A percentile compares a stretch with the other conserved stretches of the same genome.
These are phyloP conservation scores for Pachymerium ferrugineum DNA, from an alignment of 2,888 invertebrate species.

Conservation along the genomic window DNA sequence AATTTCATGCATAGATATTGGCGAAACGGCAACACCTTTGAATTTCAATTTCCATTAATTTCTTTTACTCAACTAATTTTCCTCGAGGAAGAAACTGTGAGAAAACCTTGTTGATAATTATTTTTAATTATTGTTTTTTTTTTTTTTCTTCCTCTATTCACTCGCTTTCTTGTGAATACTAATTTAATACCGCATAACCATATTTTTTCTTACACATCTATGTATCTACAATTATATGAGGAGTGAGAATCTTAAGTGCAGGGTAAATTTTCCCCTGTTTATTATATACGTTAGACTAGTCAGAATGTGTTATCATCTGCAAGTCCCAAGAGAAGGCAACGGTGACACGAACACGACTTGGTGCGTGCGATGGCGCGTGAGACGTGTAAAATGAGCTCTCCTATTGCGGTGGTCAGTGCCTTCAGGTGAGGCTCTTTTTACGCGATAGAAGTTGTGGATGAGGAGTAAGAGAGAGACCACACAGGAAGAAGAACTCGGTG, in stretches of 20 bases:
- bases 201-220: too few relatives aligned
- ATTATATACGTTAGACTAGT: too few relatives aligned
- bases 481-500: neutral
- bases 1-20: neutral
- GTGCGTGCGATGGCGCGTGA: too few relatives aligned
- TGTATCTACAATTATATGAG: too few relatives aligned
- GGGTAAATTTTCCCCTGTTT: too few relatives aligned
- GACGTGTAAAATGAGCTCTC: conserved; percentile 9
- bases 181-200: neutral
- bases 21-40: neutral
- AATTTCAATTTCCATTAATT: conserved; percentile 4
- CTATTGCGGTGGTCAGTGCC: neutral
- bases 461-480: neutral
- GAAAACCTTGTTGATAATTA: neutral
- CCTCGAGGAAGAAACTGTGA: neutral
- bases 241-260: too few relatives aligned
- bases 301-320: neutral
- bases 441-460: neutral
- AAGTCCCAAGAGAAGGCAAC: too few relatives aligned
- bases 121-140: neutral
- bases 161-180: neutral
- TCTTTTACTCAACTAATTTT: neutral
- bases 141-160: neutral
- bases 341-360: neutral
- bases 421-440: neutral